phyloP scores from a whole-genome alignment of 2,113 vertebrate genomes.

The Mixornis gularis region DNA sequence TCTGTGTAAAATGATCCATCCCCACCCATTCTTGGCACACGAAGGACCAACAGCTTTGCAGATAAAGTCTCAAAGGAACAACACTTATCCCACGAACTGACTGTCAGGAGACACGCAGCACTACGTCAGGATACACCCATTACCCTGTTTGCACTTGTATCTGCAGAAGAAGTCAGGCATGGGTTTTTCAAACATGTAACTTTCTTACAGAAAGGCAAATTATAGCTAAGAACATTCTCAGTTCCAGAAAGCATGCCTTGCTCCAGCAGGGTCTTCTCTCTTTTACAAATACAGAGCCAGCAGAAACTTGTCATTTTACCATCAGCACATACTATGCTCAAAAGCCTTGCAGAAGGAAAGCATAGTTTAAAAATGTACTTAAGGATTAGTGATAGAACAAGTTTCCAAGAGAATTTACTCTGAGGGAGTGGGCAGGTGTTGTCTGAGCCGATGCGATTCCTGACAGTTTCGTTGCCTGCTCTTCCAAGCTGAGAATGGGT shows the following conservation, averaged over 20 bases:
- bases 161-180: background rate
- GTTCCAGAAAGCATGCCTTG: background rate
- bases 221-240: background rate
- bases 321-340: background rate
- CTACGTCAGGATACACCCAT: background rate
- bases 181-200: background rate
- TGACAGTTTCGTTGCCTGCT: background rate
- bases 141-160: background rate
- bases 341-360: background rate
- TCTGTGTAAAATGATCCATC: background rate
- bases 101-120: accelerated
- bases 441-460: background rate
- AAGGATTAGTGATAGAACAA: background rate
- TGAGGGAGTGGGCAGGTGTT: background rate
- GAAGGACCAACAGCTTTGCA: background rate
- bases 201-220: background rate
- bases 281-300: background rate
- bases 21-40: background rate
- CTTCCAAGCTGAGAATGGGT: background rate
- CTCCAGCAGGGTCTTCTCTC: background rate
- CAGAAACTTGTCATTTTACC: background rate
- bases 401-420: background rate
- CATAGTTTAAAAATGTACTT: background rate
- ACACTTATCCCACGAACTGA: background rate
- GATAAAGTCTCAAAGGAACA: background rate